Base-by-base conservation (phyloP, 2,797 vertebrate species). In the Tachyglossus aculeatus region DNA sequence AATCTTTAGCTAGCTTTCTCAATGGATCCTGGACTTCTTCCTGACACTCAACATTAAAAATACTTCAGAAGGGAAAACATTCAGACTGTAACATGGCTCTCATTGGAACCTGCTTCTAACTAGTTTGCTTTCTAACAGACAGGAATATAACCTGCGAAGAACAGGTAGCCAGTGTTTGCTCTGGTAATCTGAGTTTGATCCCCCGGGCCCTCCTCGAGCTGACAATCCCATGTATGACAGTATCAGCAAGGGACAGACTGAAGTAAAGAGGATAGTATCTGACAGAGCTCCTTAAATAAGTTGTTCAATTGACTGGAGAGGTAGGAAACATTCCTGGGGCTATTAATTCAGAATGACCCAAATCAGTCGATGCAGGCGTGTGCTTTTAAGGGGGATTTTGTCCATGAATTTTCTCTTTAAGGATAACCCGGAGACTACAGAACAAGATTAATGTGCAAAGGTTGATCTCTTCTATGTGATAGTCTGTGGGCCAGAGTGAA, bases 281-380 rank as follows among this genome's bases (percentile, higher is more conserved):
- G 73, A 82, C 77, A 80, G 39, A 74, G 65, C 13, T 78, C 45
- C 41, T 50, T 66, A 67, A 81, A 68, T 86, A 83, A 83, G 73
- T 84, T 84, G 39, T 83, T 83, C 80, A 75, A 71, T 55, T 82
- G 71, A 69, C 11, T 29, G 43, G 52, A 78, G 48, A 81, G 48
- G 57, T 66, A 57, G 73, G 68, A 75, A 74, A 67, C 52, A 41
- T 67, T 64, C 37, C 47, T 53, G 65, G 67, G 24, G 65, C 57
- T 73, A 75, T 80, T 85, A 31, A 76, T 80, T 75, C 2, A 37
- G 1, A 82, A 70, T 38, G 25, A 77, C 52, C 53, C 39, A 52
- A 51, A 52, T 53, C 54, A 57, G 48, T 48, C 56, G 54, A 67
- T 64, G 18, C 16, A 53, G 61, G 36, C 32, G 5, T 56, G 44